Evolutionary conservation across 2,888 invertebrate genomes (phyloP), one percentile per base, ranked within the genome.

Genomic region (Caenorhabditis drosophilae): DNA sequence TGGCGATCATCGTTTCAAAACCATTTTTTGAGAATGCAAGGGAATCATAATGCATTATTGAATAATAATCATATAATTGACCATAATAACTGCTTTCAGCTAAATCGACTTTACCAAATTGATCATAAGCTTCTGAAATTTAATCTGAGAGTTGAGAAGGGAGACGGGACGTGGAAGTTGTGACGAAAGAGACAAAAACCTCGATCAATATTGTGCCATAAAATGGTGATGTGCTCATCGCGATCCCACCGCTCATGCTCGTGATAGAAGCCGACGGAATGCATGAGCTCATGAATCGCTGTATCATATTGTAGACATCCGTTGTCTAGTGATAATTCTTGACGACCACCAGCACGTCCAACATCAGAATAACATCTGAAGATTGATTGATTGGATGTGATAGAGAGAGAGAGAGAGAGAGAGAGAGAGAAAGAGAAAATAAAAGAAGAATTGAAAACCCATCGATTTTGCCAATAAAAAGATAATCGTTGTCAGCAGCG

Each of bases 211-310:
- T 83, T 83, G 38, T 79, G 79, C 83, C 83, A 83, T 16, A 83
- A 60, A 42, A 83, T 81, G 6, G 70, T 61, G 22, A 83, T 81
- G 64, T 73, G 80, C 40, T 78, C 73, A 48, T 83, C 83, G 7
- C 83, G 56, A 67, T 83, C 83, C 83, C 83, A 83, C 62, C 74
- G 64, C 50, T 83, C 83, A 70, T 83, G 83, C 59, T 83, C 83
- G 55, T 83, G 83, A 61, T 83, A 83, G 52, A 83, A 83, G 9
- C 83, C 83, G 11, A 82, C 76, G 0, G 78, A 77, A 52, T 81
- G 79, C 80, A 83, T 81, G 45, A 83, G 51, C 50, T 83, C 83
- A 59, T 83, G 83, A 25, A 84, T 82, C 15, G 82, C 80, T 1
- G 83, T 83, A 69, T 84, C 83, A 56, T 81, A 78, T 67, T 75